Base-by-base conservation (phyloP, 2,888 invertebrate species). In the Pheosia tremula region DNA sequence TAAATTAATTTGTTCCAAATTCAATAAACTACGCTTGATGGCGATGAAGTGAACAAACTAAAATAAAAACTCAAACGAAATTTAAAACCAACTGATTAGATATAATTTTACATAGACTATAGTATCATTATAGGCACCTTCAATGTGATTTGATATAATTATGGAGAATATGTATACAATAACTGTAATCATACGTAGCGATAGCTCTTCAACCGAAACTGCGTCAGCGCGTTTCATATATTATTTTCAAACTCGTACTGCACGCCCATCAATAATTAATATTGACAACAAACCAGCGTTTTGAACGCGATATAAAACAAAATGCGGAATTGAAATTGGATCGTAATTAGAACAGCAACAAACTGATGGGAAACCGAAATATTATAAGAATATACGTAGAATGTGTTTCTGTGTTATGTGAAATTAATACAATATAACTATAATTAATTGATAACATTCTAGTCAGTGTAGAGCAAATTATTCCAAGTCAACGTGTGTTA, bases 161-260 rank as follows among this genome's bases (percentile, higher is more conserved):
- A 39, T 39, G 7, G 9, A 43, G 9, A 43, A 43, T 43, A 43
- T 8, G 9, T 24, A n/a, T n/a, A 24, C 24, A 24, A 3, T 41
- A 47, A n/a, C 39, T 50, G 49, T 55, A 38, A 52, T 61, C 38
- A 13, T 59, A 41, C 75, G 75, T 66, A 66, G 77, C 81, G 81
- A 65, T 71, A 75, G 82, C 84, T 83, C 83, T 82, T 80, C 82
- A 63, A 82, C 81, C 69, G 41, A 58, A 59, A 41, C 58, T 60
- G 62, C 64, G 56, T 50, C 10, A 41, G 36, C 5, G n/a, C n/a
- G 11, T 11, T 47, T 8, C 8, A 49, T 49, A 36, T 57, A 36
- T 10, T 49, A 7, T 56, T 24, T 13, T 38, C 36, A 4, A 53
- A 10, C 10, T 9, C 5, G 36, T 37, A 37, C 10, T 53, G 7